Conservation (phyloP, 2,113 vertebrate species). For the Vireo altiloquus region DNA sequence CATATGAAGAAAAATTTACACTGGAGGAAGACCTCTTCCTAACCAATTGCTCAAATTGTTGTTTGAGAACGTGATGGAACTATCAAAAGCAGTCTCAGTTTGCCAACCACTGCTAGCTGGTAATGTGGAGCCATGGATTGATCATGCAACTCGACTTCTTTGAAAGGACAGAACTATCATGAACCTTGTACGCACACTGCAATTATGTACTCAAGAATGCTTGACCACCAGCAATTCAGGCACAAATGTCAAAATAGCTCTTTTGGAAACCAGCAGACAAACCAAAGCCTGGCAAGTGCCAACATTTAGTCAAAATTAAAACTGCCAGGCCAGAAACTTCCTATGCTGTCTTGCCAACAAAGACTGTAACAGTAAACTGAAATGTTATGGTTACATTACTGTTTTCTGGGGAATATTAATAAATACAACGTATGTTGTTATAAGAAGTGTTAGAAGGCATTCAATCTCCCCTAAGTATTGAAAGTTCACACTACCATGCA, state of each 20-base stretch:
- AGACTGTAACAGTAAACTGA: background rate
- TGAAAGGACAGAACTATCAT: background rate
- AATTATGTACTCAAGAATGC: background rate
- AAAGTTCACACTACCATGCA: background rate
- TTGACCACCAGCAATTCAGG: background rate
- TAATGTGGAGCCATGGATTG: rapidly evolving
- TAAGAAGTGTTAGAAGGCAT: background rate
- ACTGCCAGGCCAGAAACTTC: background rate
- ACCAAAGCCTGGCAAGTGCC: background rate
- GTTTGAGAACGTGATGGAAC: background rate
- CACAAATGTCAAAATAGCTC: background rate
- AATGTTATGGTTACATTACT: background rate
- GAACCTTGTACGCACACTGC: background rate
- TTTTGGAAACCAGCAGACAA: background rate
- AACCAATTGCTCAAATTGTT: background rate
- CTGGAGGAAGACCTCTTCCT: background rate
- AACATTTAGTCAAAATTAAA: background rate
- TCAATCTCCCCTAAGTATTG: background rate
- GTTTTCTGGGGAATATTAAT: background rate
- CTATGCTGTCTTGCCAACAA: background rate
- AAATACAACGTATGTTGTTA: background rate
- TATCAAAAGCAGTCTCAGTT: background rate
- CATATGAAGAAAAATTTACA: background rate
- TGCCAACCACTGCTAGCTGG: background rate
- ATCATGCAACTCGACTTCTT: background rate